Percentiles rank a stretch among this genome's conserved stretches.
Evolutionary conservation across 2,888 invertebrate species (phyloP).

Genomic region (Cheilosia scutellata): DNA sequence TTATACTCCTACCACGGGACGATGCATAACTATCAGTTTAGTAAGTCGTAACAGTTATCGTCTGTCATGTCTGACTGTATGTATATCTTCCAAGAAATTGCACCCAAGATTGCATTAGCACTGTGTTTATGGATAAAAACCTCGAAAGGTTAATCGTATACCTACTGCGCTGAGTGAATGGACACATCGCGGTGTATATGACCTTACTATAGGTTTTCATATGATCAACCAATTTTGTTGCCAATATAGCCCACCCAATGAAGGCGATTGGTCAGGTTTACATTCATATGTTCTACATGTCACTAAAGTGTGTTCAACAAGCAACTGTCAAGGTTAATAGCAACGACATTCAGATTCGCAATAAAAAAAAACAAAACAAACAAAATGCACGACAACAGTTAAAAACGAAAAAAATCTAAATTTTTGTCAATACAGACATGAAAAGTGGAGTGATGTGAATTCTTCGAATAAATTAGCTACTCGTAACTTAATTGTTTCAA

Average conservation of each 20-base stretch:
- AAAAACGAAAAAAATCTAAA: neutral
- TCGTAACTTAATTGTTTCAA: too few species aligned
- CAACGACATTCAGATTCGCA: slow-evolving; percentile 2
- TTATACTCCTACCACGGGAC: slow-evolving; percentile 45
- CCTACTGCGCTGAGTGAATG: slow-evolving; percentile 34
- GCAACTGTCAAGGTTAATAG: slow-evolving; percentile 9
- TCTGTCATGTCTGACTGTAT: slow-evolving; percentile 37
- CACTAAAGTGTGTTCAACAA: neutral
- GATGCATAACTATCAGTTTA: slow-evolving; percentile 65
- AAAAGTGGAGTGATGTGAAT: too few species aligned
- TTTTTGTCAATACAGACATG: too few species aligned
- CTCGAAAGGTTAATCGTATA: slow-evolving; percentile 51
- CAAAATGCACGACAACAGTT: neutral
- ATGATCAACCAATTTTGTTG: slow-evolving; percentile 4
- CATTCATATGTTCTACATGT: slow-evolving; percentile 15
- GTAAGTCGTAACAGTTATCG: slow-evolving; percentile 63
- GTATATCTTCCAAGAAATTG: slow-evolving; percentile 54
- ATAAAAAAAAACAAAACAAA: neutral
- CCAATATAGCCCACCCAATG: slow-evolving; percentile 36
- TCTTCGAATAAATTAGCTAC: too few species aligned
- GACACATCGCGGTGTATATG: slow-evolving; percentile 14
- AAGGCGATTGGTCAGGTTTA: slow-evolving; percentile 1
- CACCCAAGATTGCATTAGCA: slow-evolving; percentile 47
- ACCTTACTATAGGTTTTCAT: slow-evolving; percentile 45
- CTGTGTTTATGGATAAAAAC: neutral